Conservation (phyloP, 2,113 vertebrate species). For the Chiloscyllium plagiosum region DNA sequence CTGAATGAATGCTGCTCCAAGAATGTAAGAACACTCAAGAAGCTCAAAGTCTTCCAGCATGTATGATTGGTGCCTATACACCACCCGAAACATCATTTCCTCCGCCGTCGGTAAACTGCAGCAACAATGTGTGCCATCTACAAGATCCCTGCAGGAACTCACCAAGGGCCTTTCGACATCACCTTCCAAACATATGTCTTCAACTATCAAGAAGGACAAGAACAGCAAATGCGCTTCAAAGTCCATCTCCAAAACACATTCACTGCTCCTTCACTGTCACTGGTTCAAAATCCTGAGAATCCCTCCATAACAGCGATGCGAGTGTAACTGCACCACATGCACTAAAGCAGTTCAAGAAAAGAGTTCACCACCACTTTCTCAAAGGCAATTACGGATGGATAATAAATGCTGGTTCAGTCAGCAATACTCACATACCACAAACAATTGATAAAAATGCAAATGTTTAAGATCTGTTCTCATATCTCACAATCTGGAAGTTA, state of each 20-base stretch:
- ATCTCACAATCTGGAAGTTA: not conserved
- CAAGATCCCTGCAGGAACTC: not conserved
- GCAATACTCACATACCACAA: not conserved
- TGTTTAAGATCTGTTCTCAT: not conserved
- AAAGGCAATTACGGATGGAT: not conserved
- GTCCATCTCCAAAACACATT: too few relatives aligned
- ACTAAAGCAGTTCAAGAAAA: not conserved
- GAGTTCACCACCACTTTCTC: not conserved
- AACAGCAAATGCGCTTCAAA: not conserved
- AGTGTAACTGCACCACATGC: not conserved
- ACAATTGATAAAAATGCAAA: not conserved
- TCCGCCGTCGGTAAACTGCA: not conserved
- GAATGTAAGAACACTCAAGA: not conserved
- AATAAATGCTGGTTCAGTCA: not conserved
- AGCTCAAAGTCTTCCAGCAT: not conserved
- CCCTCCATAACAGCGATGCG: too few relatives aligned
- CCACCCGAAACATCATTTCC: not conserved
- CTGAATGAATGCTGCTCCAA: not conserved
- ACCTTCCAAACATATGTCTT: not conserved
- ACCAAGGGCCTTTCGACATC: not conserved
- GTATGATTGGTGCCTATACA: not conserved
- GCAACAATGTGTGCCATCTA: not conserved
- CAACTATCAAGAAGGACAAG: not conserved
- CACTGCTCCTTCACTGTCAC: too few relatives aligned
- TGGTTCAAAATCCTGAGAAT: too few relatives aligned